phyloP scores from a whole-genome alignment of 2,113 vertebrate species.

The Vireo altiloquus region DNA sequence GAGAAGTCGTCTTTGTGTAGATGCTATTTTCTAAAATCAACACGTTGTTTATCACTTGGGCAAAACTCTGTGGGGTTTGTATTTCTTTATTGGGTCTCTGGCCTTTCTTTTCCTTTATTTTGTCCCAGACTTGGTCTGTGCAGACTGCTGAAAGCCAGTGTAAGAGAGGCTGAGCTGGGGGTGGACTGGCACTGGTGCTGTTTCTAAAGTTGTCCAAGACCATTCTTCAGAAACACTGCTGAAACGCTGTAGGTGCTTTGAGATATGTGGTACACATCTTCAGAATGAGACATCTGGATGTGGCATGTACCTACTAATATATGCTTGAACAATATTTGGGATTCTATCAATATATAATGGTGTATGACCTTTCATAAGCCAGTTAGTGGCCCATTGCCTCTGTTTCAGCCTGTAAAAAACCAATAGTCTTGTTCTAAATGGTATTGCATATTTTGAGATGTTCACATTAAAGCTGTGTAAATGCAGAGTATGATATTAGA shows the following conservation, averaged over 20 bases:
- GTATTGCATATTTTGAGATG: background rate
- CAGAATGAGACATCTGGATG: background rate
- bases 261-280: background rate
- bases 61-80: background rate
- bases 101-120: background rate
- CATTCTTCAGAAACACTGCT: background rate
- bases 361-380: background rate
- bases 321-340: background rate
- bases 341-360: background rate
- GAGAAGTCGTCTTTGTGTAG: background rate
- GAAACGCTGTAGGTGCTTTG: background rate
- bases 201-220: background rate
- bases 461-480: background rate
- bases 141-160: background rate
- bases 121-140: background rate
- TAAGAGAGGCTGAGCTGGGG: background rate
- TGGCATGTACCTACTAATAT: background rate
- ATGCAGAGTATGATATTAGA: background rate
- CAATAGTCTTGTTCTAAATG: background rate
- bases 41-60: background rate
- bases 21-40: background rate
- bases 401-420: background rate
- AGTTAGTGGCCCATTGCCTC: background rate
- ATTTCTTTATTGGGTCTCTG: background rate
- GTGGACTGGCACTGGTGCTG: background rate